These are phyloP conservation scores for Cataglyphis rosenhaueri DNA, from an alignment of 2,888 invertebrate species.

Conservation along the genomic window DNA sequence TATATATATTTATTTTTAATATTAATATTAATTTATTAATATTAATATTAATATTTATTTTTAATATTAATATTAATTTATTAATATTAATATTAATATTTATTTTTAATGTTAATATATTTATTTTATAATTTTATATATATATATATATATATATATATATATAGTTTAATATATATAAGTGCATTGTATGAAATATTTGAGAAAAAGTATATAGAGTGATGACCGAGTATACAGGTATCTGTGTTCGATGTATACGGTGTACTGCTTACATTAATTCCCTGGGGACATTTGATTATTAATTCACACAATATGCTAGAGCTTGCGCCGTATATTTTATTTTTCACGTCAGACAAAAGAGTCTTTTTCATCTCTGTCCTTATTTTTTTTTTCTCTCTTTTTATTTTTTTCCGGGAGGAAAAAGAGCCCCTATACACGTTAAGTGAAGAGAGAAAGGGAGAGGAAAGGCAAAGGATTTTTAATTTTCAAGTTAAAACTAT, in stretches of 20 bases:
- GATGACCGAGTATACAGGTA: background rate
- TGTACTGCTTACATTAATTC: background rate
- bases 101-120: too few relatives aligned
- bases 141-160: background rate
- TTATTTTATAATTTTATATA: too few relatives aligned
- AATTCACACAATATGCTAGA: slow-evolving; percentile 14
- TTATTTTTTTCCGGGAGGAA: background rate
- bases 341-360: slow-evolving; percentile 6
- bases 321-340: slow-evolving; percentile 7
- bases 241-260: background rate
- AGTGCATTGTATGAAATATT: background rate
- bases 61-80: too few relatives aligned
- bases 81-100: too few relatives aligned
- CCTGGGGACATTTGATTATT: slow-evolving; percentile 22
- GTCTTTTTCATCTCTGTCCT: background rate
- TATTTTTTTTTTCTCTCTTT: background rate
- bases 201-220: background rate
- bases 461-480: background rate
- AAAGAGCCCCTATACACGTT: background rate
- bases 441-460: background rate
- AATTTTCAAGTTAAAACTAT: background rate
- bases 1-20: too few relatives aligned
- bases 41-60: too few relatives aligned
- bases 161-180: background rate
- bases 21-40: too few relatives aligned